Percentiles rank a stretch among this genome's conserved stretches.
Conservation (phyloP, 2,113 vertebrate species). For the Phocoena sinus region DNA sequence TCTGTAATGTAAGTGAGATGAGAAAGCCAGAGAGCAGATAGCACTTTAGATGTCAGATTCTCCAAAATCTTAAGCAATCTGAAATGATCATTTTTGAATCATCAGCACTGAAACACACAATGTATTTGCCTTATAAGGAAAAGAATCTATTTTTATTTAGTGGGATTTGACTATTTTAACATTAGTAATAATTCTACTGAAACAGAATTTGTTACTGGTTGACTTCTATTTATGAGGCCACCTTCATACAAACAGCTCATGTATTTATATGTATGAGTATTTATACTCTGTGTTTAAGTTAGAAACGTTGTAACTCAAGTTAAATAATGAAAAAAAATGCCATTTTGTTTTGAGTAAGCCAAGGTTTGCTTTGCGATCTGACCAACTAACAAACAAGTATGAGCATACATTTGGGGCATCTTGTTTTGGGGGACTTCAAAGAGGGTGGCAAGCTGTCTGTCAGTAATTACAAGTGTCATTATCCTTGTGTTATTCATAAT, state of each 20-base stretch:
- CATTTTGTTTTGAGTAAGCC: constrained; percentile 32
- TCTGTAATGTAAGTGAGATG: neutral
- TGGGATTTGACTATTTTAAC: neutral
- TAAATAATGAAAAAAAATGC: neutral
- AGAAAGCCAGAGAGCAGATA: neutral
- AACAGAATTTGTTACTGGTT: neutral
- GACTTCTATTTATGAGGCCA: neutral
- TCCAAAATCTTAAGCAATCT: constrained; percentile 8
- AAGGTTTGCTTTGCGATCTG: constrained; percentile 35
- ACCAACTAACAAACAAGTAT: constrained; percentile 7
- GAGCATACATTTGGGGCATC: neutral
- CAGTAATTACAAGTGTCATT: neutral
- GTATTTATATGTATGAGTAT: neutral
- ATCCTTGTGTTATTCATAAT: neutral
- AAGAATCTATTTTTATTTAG: neutral
- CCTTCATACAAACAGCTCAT: neutral
- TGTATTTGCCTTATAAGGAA: neutral
- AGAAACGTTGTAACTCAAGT: neutral
- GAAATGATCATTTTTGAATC: neutral
- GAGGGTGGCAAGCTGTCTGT: neutral
- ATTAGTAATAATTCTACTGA: neutral
- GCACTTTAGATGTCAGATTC: neutral
- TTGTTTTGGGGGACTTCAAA: constrained; percentile 41
- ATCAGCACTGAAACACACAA: neutral
- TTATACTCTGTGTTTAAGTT: constrained; percentile 20